Conservation (phyloP, 2,888 invertebrate species). For the Meganola albula region DNA sequence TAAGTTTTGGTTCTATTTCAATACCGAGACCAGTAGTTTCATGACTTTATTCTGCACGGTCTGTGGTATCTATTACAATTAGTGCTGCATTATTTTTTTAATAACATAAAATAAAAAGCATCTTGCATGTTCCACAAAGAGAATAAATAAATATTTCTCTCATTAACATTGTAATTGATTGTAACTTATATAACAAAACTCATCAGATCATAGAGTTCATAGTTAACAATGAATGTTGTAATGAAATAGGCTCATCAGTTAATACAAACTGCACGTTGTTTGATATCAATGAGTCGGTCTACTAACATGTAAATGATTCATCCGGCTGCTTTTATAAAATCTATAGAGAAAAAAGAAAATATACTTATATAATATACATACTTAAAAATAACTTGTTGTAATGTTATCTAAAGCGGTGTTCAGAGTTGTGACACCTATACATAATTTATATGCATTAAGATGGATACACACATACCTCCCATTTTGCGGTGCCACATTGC, state of each 20-base stretch:
- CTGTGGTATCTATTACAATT: conserved; percentile 13
- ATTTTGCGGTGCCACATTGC: conserved; percentile 90
- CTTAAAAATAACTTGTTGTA: no score
- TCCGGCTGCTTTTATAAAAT: no score
- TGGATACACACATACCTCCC: conserved; percentile 82
- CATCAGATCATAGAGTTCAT: conserved; percentile 7
- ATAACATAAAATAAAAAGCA: conserved; percentile 24
- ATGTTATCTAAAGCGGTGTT: no score
- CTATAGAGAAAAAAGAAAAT: no score
- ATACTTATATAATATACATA: no score
- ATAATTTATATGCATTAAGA: no score
- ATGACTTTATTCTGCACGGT: conserved; percentile 17
- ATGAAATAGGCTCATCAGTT: no score
- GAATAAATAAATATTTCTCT: conserved; percentile 24
- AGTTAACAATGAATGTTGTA: conserved; percentile 22
- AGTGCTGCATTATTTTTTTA: conserved; percentile 20
- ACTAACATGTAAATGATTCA: no score
- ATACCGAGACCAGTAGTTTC: conserved; percentile 16
- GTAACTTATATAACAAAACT: no score
- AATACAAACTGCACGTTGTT: no score
- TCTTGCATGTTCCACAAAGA: conserved; percentile 21
- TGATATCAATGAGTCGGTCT: no score
- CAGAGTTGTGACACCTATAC: no score
- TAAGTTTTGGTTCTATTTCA: conserved; percentile 30
- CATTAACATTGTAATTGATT: conserved; percentile 23